Evolutionary conservation across 2,113 vertebrate species (phyloP), one percentile per base, ranked within the genome.

Genomic region (Leptosomus discolor): DNA sequence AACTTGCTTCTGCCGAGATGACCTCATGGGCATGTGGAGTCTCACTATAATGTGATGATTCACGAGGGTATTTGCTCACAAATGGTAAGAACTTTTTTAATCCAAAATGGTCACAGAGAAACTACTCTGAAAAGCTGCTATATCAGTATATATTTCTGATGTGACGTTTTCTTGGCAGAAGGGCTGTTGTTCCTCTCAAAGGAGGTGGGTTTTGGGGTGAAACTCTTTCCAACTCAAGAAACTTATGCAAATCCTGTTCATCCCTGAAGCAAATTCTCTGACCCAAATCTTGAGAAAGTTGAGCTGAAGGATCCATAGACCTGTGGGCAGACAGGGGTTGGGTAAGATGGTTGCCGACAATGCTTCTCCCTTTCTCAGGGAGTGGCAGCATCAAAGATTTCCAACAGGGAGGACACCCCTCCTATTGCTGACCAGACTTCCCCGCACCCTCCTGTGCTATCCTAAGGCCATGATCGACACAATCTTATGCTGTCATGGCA

Each of bases 381-480:
- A 57, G 9, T 19, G 15, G 48, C 26, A 87, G 15, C 41, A n/a
- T 10, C 26, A 45, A 69, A 58, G 10, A 43, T 51, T 67, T 71
- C 29, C 65, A 82, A 63, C 24, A 75, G 50, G 20, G 15, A 46
- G 21, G 30, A 39, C 22, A 56, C n/a, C 15, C 6, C 21, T 83
- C 32, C 11, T 58, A 5, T 22, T 71, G 57, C 83, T 75, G 39
- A 41, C 11, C 45, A 29, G 46, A 26, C 15, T 67, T 67, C 21
- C 36, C 48, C 53, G 32, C n/a, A 53, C 6, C 15, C 2, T 4
- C 1, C 0, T 3, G 5, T 65, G 26, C 39, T 64, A 9, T 56
- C 27, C 27, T 43, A 14, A 1, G 1, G 2, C 51, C 26, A 56
- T 1, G 2, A 8, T 11, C 14, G 39, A 14, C 23, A 76, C 27